Evolutionary conservation across 2,797 vertebrate genomes (phyloP), one percentile per base, ranked within the genome.

Genomic region (Anas flavirostris): DNA sequence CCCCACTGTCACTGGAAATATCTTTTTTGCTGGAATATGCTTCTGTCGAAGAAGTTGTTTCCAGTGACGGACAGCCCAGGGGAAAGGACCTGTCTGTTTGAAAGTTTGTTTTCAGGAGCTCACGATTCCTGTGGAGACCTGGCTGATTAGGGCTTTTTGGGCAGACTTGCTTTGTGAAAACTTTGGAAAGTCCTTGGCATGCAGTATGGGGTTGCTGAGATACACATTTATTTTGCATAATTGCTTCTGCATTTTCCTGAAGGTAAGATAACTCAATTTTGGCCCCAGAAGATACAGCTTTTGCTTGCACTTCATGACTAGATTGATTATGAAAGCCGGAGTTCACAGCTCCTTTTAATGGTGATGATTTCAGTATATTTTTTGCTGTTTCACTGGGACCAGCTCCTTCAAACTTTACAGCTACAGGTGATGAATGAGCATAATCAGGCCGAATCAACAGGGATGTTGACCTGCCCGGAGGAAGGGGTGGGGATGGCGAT

Each of bases 381-480:
- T 95, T 97, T 97, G 96, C 95, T 94, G 96, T 95, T 81, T 98
- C 97, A 74, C 68, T 90, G 75, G 97, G 93, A 96, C 94, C 91
- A 76, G 95, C 95, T 86, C 92, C 94, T 92, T 96, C 97, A 4
- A 96, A 88, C 95, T 98, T 98, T 94, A 97, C 95, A 22, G 96
- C 96, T 90, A 97, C 94, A 95, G 98, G 96, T 28, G 93, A 89
- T 28, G 98, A 97, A 96, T 93, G 97, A 84, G 98, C 97, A 16
- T 98, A 98, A 97, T 98, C 98, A 97, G 98, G 98, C 96, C 98
- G 98, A 88, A 98, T 95, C 85, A 99, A 98, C 37, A 99, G 96
- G 33, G 99, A 99, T 70, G 98, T 97, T 89, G 98, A 98, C 73
- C 99, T 98, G 82, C 98, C 98, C 2, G 99, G 99, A 94, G 98